Conservation (phyloP, 2,113 vertebrate genomes). For the Casuarius casuarius region DNA sequence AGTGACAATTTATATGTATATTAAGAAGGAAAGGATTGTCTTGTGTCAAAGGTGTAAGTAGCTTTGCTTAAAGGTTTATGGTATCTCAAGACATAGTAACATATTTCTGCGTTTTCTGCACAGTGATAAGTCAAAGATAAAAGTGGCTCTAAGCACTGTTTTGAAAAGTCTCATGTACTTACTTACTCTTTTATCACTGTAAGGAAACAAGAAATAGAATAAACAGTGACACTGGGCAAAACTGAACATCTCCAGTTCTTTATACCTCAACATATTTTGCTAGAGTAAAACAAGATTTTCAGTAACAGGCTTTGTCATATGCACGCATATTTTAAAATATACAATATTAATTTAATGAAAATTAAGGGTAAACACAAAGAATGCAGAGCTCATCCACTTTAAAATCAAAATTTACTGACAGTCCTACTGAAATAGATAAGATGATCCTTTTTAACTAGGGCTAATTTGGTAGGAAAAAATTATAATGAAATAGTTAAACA, state of each 20-base stretch:
- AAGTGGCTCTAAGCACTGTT: neutral
- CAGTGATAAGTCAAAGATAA: slow-evolving; percentile 5
- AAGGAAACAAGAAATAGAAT: slow-evolving; percentile 3
- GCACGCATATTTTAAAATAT: neutral
- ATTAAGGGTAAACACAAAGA: slow-evolving; percentile 54
- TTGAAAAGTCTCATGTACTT: neutral
- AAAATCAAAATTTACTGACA: slow-evolving; percentile 66
- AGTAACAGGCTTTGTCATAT: neutral
- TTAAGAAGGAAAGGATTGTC: neutral
- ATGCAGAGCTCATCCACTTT: slow-evolving; percentile 61
- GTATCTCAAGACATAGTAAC: slow-evolving; percentile 4
- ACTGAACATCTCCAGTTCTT: slow-evolving; percentile 46
- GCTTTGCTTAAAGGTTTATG: neutral
- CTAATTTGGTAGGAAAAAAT: slow-evolving; percentile 73
- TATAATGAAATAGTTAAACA: slow-evolving; percentile 70
- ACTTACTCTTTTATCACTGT: neutral
- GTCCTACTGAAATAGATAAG: slow-evolving; percentile 64
- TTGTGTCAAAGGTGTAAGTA: neutral
- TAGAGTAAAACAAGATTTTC: slow-evolving; percentile 44
- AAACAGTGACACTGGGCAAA: slow-evolving; percentile 31
- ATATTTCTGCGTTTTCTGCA: slow-evolving; percentile 36
- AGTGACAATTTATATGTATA: neutral
- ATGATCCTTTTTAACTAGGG: slow-evolving; percentile 70
- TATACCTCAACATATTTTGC: slow-evolving; percentile 19
- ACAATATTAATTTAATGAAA: slow-evolving; percentile 69